phyloP scores from a whole-genome alignment of 2,888 invertebrate species.

The Achlya flavicornis region DNA sequence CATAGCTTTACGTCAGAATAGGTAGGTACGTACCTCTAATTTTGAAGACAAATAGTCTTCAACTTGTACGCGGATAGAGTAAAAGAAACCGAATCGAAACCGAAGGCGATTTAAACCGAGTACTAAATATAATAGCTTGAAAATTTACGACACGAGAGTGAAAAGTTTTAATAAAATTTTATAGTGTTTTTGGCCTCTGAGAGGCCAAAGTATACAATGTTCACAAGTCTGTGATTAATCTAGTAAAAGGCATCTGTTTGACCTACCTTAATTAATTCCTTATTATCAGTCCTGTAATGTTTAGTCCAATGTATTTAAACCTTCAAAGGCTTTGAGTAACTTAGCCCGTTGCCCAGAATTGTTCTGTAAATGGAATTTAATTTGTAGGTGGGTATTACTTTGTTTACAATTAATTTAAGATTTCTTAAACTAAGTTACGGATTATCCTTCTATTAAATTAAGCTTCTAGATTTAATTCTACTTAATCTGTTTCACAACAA shows the following conservation, averaged over 20 bases:
- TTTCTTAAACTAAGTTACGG: neutral
- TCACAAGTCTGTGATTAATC: constrained; percentile 2
- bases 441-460: neutral
- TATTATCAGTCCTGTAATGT: constrained; percentile 2
- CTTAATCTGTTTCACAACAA: neutral
- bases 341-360: neutral
- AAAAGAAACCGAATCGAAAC: too few relatives aligned
- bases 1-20: too few relatives aligned
- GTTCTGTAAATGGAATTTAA: neutral
- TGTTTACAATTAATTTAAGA: too few relatives aligned
- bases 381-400: neutral
- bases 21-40: too few relatives aligned
- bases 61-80: too few relatives aligned
- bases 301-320: neutral
- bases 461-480: neutral
- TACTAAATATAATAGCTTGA: too few relatives aligned
- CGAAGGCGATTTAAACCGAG: too few relatives aligned
- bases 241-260: constrained; percentile 1
- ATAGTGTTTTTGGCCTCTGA: neutral
- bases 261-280: constrained; percentile 7
- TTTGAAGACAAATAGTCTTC: too few relatives aligned
- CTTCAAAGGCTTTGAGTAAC: constrained; percentile 6
- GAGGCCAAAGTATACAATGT: neutral
- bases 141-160: too few relatives aligned
- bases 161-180: too few relatives aligned